Conservation (phyloP, 2,797 vertebrate genomes). For the Alcedo quadribrachys region DNA sequence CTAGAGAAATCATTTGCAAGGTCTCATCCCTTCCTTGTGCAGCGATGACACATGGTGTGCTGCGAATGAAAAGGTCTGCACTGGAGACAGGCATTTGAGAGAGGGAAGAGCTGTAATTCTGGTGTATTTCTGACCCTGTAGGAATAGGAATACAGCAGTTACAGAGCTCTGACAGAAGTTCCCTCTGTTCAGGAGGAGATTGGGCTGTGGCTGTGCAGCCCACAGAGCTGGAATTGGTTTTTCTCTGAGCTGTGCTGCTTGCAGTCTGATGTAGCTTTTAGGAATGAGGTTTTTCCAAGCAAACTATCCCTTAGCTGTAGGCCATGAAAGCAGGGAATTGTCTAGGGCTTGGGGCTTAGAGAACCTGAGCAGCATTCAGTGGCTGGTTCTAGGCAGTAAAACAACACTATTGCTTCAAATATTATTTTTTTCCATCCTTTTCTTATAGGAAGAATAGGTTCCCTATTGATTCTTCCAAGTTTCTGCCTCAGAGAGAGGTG, state of each 20-base stretch:
- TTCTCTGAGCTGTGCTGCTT: background rate
- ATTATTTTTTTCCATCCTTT: background rate
- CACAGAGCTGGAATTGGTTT: background rate
- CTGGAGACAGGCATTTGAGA: background rate
- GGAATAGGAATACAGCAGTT: background rate
- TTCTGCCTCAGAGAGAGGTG: background rate
- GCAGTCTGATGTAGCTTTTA: background rate
- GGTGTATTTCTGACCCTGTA: background rate
- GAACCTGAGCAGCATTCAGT: background rate
- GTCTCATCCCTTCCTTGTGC: background rate
- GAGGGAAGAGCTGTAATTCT: slow-evolving; percentile 4
- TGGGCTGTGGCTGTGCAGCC: background rate
- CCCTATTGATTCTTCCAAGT: background rate
- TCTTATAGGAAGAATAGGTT: background rate
- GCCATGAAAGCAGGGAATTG: background rate
- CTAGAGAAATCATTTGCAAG: background rate
- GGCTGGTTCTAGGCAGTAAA: background rate
- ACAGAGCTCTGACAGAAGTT: background rate
- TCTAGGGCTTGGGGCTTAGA: background rate
- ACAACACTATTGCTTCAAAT: background rate
- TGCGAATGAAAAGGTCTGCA: background rate
- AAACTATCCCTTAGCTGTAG: background rate
- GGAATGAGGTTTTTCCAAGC: background rate
- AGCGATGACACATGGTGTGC: background rate
- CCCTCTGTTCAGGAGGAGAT: background rate